phyloP scores from a whole-genome alignment of 2,113 vertebrate species.

The Nematolebias whitei region DNA sequence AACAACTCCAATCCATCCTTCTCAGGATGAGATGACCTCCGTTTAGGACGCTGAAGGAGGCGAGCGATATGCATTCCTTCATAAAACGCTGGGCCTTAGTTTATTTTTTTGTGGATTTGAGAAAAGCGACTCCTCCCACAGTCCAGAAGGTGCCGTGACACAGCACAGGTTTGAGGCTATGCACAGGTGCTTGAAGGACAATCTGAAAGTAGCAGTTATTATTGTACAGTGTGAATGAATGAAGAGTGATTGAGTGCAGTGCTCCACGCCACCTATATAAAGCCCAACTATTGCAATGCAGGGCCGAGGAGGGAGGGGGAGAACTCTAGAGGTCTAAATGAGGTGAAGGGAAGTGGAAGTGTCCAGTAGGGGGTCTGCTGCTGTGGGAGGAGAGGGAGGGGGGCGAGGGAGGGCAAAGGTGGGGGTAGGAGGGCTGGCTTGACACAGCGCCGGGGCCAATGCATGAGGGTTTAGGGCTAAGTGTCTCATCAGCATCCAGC shows the following conservation, averaged over 20 bases:
- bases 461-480: constrained; percentile 94
- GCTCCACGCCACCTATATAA: constrained; percentile 69
- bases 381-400: constrained; percentile 83
- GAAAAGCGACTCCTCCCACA: constrained; percentile 46
- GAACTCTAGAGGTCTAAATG: constrained; percentile 69
- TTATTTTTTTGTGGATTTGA: constrained; percentile 6
- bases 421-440: constrained; percentile 85
- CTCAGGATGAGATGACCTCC: too few species aligned
- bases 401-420: constrained; percentile 67
- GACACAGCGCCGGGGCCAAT: constrained; percentile 88
- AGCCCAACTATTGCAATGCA: constrained; percentile 62
- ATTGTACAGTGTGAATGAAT: constrained; percentile 72
- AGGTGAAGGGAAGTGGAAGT: constrained; percentile 83
- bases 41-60: too few species aligned
- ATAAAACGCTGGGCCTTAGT: too few species aligned
- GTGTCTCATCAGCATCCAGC: constrained; percentile 99
- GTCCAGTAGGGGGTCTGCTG: constrained; percentile 86
- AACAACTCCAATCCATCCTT: too few species aligned
- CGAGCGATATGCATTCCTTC: too few species aligned
- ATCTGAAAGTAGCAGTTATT: constrained; percentile 62
- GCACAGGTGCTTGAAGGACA: constrained; percentile 67
- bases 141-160: constrained; percentile 42
- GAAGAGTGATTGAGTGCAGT: constrained; percentile 77
- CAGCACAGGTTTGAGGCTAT: constrained; percentile 48
- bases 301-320: constrained; percentile 52